Conservation (phyloP, 1,140 invertebrate genomes). For the Schlechtendalia chinensis region DNA sequence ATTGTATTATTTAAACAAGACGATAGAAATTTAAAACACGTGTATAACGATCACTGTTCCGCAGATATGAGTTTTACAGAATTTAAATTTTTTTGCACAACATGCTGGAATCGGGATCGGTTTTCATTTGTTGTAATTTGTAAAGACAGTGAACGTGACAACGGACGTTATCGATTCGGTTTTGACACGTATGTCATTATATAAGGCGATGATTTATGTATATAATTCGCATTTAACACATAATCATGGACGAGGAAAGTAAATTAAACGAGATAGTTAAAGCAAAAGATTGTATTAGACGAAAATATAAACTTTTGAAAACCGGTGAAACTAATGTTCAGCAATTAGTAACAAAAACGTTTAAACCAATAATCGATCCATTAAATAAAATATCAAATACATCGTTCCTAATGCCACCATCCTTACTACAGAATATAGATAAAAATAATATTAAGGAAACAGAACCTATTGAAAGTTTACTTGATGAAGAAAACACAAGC, state of each 20-base stretch:
- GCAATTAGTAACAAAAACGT: background rate
- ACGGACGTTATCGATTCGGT: constrained; percentile 29
- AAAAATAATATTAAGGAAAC: background rate
- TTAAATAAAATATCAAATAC: background rate
- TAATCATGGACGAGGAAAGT: no score
- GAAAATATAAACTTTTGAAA: no score
- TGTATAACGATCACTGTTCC: no score
- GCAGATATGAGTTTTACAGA: no score
- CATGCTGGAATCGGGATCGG: constrained; percentile 52
- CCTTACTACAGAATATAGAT: no score
- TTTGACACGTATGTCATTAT: background rate
- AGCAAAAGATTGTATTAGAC: no score
- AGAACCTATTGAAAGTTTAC: background rate
- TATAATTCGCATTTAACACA: no score
- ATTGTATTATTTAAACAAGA: constrained; percentile 56
- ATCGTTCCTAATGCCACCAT: background rate
- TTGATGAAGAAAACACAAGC: background rate
- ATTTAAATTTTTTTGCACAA: no score
- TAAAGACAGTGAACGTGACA: constrained; percentile 51
- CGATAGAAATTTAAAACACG: no score
- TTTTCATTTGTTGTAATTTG: constrained; percentile 51
- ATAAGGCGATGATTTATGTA: no score
- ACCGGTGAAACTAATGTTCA: no score
- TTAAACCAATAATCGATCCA: background rate
- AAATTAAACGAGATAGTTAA: no score